phyloP scores from a whole-genome alignment of 2,797 vertebrate genomes.

The Manis crassicaudata region DNA sequence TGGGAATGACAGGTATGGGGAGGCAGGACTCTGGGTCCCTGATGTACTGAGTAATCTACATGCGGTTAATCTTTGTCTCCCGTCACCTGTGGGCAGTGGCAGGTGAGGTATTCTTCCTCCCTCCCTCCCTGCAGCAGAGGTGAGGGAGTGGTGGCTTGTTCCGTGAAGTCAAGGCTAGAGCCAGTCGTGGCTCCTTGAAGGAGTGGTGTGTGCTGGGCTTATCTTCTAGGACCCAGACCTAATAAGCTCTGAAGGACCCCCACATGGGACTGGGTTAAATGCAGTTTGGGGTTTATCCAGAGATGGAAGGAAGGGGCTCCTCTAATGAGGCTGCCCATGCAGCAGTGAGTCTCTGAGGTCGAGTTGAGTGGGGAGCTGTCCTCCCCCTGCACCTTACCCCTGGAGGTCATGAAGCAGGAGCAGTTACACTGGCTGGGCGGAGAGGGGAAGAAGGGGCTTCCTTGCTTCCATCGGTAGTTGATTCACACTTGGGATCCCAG shows the following conservation, averaged over 20 bases:
- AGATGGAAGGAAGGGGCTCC: neutral
- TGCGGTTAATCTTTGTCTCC: neutral
- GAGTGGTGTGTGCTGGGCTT: neutral
- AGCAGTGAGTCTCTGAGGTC: neutral
- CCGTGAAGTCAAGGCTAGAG: neutral
- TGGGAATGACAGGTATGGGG: neutral
- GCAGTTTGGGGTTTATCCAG: neutral
- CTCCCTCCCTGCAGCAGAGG: neutral
- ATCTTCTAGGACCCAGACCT: neutral
- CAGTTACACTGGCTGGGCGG: neutral
- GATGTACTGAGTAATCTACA: neutral
- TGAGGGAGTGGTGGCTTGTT: neutral
- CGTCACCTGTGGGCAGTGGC: neutral
- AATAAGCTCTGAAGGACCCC: neutral
- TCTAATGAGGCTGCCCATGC: neutral
- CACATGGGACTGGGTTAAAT: neutral
- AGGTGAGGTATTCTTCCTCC: neutral
- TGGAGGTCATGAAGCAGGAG: neutral
- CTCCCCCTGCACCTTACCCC: neutral
- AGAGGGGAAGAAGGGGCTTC: neutral
- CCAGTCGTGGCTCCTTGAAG: neutral
- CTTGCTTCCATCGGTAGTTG: too few species aligned
- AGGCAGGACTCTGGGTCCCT: neutral
- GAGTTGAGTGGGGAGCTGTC: neutral
- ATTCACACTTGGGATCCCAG: neutral